phyloP scores from a whole-genome alignment of 2,797 vertebrate genomes.

The Dermochelys coriacea region DNA sequence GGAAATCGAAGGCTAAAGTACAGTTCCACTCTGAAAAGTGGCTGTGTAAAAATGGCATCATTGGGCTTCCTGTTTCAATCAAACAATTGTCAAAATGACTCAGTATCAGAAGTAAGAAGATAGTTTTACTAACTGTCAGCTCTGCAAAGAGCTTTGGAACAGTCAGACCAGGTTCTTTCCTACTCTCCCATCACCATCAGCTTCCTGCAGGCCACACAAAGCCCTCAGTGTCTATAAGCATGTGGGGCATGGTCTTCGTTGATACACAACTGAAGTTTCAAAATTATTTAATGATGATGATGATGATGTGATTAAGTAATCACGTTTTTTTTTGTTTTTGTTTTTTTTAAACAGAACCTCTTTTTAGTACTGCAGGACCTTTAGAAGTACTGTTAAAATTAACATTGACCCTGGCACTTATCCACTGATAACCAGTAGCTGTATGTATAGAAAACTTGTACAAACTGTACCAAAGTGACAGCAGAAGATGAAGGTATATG shows the following conservation, averaged over 20 bases:
- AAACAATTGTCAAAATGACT: background rate
- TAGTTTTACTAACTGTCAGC: accelerated
- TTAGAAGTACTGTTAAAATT: background rate
- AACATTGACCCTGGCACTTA: background rate
- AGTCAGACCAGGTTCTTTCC: background rate
- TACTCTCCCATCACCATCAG: accelerated
- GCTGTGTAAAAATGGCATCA: accelerated
- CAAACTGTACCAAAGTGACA: background rate
- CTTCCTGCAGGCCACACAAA: accelerated
- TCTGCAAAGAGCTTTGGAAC: accelerated
- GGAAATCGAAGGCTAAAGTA: background rate
- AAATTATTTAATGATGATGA: background rate
- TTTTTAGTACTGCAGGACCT: background rate
- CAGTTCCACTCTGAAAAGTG: background rate
- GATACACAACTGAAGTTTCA: accelerated
- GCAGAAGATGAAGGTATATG: background rate
- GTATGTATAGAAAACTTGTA: background rate
- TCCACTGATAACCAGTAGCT: background rate
- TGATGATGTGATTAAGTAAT: accelerated
- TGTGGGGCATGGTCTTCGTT: accelerated
- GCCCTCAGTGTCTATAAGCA: accelerated
- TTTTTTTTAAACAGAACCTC: background rate
- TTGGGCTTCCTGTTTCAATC: background rate
- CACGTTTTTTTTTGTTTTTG: too few species aligned
- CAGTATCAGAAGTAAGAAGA: accelerated